Percentiles rank a stretch among this genome's conserved stretches.
These are phyloP conservation scores for Erinaceus europaeus DNA, from an alignment of 2,113 vertebrate genomes.

Conservation along the genomic window DNA sequence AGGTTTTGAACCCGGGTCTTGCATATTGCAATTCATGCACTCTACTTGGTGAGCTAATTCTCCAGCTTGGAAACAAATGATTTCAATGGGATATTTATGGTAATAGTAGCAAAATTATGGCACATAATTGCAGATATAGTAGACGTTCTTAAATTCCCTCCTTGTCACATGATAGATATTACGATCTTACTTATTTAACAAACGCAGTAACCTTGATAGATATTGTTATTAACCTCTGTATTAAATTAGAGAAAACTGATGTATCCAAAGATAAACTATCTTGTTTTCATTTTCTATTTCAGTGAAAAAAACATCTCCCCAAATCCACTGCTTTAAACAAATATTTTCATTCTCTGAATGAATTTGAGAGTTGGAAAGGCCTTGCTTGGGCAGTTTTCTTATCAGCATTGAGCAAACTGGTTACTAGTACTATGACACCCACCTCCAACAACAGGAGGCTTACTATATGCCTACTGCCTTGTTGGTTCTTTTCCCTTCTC, in stretches of 20 bases:
- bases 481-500: background rate
- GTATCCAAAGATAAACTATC: background rate
- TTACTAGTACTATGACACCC: rapidly evolving
- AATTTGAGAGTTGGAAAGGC: background rate
- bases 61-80: too few relatives aligned
- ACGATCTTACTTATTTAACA: background rate
- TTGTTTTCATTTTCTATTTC: background rate
- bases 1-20: too few relatives aligned
- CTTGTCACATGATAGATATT: background rate
- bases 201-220: background rate
- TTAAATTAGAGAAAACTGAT: background rate
- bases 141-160: background rate
- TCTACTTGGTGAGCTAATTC: too few relatives aligned
- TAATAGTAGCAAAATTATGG: background rate
- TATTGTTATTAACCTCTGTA: background rate
- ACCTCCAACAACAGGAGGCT: background rate
- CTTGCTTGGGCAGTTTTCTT: background rate
- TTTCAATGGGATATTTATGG: background rate
- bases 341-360: background rate
- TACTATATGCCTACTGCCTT: background rate
- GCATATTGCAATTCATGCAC: too few relatives aligned
- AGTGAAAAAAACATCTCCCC: background rate
- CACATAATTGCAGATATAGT: background rate
- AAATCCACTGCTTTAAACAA: background rate
- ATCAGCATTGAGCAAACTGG: background rate